Conservation (phyloP, 1,140 invertebrate species). For the Temnothorax nylanderi region DNA sequence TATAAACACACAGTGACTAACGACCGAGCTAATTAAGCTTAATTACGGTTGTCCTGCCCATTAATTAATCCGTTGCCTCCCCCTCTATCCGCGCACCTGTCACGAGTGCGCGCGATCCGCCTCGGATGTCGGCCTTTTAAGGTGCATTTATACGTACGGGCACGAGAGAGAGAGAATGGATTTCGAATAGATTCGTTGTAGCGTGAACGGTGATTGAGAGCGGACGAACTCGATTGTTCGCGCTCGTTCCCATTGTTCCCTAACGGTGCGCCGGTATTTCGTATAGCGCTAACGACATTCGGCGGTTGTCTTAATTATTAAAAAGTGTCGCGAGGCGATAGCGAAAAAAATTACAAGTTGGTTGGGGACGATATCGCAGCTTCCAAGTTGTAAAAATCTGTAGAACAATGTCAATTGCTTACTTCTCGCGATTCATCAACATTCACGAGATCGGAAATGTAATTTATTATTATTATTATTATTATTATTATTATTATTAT, state of each 20-base stretch:
- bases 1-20: constrained; percentile 61
- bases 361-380: too few species aligned
- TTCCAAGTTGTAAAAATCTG: not conserved
- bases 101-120: constrained; percentile 11
- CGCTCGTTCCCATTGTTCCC: constrained; percentile 44
- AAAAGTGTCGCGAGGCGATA: not conserved
- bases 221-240: constrained; percentile 51
- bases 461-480: not conserved
- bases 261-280: not conserved
- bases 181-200: constrained; percentile 53
- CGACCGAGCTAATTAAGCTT: constrained; percentile 71
- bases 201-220: constrained; percentile 55
- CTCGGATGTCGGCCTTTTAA: constrained; percentile 56
- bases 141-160: constrained; percentile 34
- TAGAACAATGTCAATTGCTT: not conserved
- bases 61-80: constrained; percentile 70
- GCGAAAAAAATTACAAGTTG: not conserved
- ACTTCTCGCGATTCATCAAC: not conserved
- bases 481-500: too few species aligned
- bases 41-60: constrained; percentile 65
- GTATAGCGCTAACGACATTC: constrained; percentile 2
- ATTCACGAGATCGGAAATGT: not conserved
- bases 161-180: constrained; percentile 2
- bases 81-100: constrained; percentile 36
- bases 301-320: constrained; percentile 36